Conservation (phyloP, 2,113 vertebrate species). For the Chloropsis cyanopogon region DNA sequence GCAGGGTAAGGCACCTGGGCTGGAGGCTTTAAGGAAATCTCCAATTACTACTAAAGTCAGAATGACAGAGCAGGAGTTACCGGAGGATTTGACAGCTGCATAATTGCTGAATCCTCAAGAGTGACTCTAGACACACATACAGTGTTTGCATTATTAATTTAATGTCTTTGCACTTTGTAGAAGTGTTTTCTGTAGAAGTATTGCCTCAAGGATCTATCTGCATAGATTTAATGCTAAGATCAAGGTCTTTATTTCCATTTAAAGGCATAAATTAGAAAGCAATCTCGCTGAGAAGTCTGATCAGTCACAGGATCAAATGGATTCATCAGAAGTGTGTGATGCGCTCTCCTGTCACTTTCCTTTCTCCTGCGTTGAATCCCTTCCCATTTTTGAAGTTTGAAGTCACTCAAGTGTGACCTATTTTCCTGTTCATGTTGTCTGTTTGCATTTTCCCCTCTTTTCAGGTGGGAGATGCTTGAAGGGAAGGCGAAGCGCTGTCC, state of each 20-base stretch:
- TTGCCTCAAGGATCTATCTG: neutral
- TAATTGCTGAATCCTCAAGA: neutral
- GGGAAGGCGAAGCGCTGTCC: neutral
- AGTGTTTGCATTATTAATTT: slow-evolving; percentile 18
- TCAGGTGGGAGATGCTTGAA: neutral
- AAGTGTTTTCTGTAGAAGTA: neutral
- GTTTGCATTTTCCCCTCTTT: neutral
- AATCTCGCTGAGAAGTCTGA: neutral
- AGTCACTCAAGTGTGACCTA: neutral
- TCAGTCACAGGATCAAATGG: slow-evolving; percentile 7
- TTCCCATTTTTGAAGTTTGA: neutral
- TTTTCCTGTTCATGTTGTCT: neutral
- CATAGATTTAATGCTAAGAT: neutral
- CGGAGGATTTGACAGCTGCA: neutral
- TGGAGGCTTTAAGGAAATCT: neutral
- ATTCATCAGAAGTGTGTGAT: neutral
- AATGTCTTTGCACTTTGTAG: neutral
- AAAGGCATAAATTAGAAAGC: neutral
- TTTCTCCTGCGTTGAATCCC: neutral
- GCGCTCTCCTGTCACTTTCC: neutral
- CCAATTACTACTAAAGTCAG: neutral
- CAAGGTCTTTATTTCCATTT: neutral
- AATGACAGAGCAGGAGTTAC: neutral
- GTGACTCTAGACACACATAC: neutral
- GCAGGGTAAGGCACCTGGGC: neutral